phyloP scores from a whole-genome alignment of 1,140 invertebrate genomes.

The Watersipora subatra region DNA sequence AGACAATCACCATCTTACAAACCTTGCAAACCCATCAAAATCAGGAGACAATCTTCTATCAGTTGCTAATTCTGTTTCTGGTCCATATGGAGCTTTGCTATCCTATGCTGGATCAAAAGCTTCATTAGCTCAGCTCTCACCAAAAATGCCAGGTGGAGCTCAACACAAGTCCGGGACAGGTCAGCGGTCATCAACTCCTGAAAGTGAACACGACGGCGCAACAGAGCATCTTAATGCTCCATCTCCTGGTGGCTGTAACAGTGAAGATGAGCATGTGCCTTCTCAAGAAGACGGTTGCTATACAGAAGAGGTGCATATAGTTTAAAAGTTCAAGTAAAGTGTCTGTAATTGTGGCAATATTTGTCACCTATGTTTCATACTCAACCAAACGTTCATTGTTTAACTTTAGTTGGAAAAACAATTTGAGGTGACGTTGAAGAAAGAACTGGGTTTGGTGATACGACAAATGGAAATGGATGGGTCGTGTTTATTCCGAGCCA shows the following conservation, averaged over 20 bases:
- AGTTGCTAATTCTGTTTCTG: too few species aligned
- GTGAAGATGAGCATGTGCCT: not conserved
- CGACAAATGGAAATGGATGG: constrained; percentile 81
- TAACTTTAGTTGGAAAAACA: constrained; percentile 37
- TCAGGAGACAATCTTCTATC: too few species aligned
- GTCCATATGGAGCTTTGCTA: too few species aligned
- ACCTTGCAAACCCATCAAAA: too few species aligned
- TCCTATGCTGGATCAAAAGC: not conserved
- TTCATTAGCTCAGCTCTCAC: not conserved
- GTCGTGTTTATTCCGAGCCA: constrained; percentile 79
- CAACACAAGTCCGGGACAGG: not conserved
- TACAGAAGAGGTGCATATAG: not conserved
- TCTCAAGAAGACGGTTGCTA: not conserved
- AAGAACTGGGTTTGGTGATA: constrained; percentile 56
- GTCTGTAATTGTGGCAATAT: too few species aligned
- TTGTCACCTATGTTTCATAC: too few species aligned
- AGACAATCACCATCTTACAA: too few species aligned
- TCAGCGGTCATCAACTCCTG: not conserved
- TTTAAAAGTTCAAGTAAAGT: too few species aligned
- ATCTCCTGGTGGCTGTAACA: not conserved
- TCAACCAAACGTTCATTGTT: too few species aligned
- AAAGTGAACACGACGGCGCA: not conserved
- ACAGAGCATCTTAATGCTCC: not conserved
- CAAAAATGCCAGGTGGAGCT: not conserved
- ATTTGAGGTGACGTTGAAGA: constrained; percentile 40